phyloP scores from a whole-genome alignment of 2,888 invertebrate species.

The Caenorhabditis sulstoni region DNA sequence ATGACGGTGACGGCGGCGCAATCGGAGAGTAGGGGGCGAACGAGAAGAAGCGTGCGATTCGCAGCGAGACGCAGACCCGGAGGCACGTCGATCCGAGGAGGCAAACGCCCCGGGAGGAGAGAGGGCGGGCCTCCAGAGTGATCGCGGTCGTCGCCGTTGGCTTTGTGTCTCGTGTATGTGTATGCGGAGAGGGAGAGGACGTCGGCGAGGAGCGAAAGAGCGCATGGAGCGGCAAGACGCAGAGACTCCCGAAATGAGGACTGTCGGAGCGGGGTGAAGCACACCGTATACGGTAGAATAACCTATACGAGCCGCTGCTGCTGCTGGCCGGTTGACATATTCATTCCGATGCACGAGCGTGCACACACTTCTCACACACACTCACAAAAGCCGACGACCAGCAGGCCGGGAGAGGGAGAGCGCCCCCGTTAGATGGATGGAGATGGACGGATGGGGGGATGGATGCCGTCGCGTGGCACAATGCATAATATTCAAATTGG shows the following conservation, averaged over 20 bases:
- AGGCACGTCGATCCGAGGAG: slow-evolving; percentile 30
- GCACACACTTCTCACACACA: too few species aligned
- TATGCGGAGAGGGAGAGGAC: background rate
- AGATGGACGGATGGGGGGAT: slow-evolving; percentile 9
- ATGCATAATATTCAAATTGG: slow-evolving; percentile 31
- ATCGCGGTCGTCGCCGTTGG: slow-evolving; percentile 49
- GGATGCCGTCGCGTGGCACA: slow-evolving; percentile 24
- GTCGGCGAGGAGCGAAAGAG: slow-evolving; percentile 1
- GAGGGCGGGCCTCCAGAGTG: slow-evolving; percentile 23
- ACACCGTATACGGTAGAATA: too few species aligned
- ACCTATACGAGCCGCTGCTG: background rate
- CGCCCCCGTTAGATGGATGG: background rate
- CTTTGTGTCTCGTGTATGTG: slow-evolving; percentile 28
- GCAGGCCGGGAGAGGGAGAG: background rate
- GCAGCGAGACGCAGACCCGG: slow-evolving; percentile 18
- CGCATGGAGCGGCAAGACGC: background rate
- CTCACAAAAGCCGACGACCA: slow-evolving; percentile 9
- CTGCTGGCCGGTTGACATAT: background rate
- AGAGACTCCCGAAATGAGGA: background rate
- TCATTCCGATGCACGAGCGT: too few species aligned
- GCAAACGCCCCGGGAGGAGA: slow-evolving; percentile 28
- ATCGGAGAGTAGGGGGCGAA: slow-evolving; percentile 5
- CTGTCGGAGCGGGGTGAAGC: background rate
- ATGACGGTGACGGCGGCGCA: slow-evolving; percentile 35
- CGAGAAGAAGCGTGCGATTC: background rate